Evolutionary conservation across 1,140 invertebrate species (phyloP), one percentile per base, ranked within the genome.

Genomic region (Diabrotica virgifera): DNA sequence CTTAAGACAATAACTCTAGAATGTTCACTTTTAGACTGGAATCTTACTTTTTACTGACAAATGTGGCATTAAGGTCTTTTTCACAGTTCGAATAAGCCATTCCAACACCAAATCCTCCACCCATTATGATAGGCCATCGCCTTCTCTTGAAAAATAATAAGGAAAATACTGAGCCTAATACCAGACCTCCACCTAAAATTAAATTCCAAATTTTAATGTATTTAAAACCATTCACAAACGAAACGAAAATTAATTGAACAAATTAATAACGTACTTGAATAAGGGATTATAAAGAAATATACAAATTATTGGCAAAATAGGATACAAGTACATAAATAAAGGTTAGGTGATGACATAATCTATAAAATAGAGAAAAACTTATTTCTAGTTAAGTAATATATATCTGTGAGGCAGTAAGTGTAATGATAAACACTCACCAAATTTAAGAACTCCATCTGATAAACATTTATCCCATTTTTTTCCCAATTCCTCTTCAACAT

Each of bases 61-160:
- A 54, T 59, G 76, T 77, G 12, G 73, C 72, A 64, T 87, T 88
- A 46, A 90, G 72, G 51, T 86, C 83, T 70, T 84, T 83, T 80
- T 91, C 86, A 79, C 90, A 92, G 77, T 89, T 89, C 62, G 86
- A 85, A 81, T 91, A 91, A 62, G 90, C 90, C 75, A 89, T 82
- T 54, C 90, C 90, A 70, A 91, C 78, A 13, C 90, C 90, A 78
- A 91, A 87, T 38, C 89, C 89, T 67, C 85, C 83, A 24, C 89
- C 89, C 36, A 85, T 80, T 72, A 89, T 82, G 24, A 90, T 80
- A 5, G 90, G 90, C 89, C 89, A 92, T 64, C 81, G 79, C 80
- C 85, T 85, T 74, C 85, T 82, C 80, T 80, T 77, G 63, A 88
- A 84, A 73, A 91, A 89, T 46, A 91, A 76, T n/a, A 91, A 55